phyloP scores from a whole-genome alignment of 1,140 invertebrate species.

The Diabrotica undecimpunctata region DNA sequence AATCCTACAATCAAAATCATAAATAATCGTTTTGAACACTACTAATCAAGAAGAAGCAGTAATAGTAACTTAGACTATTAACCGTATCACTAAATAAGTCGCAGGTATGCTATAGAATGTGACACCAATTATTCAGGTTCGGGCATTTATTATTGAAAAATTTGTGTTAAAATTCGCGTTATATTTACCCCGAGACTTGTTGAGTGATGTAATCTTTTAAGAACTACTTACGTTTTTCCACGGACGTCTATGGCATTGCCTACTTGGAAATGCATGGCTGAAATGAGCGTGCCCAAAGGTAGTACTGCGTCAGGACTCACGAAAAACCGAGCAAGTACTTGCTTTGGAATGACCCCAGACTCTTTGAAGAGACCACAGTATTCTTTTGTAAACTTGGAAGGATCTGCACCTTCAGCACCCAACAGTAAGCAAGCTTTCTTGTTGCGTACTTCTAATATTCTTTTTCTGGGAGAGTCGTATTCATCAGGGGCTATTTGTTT shows the following conservation, averaged over 20 bases:
- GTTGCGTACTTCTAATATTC: conserved; percentile 43
- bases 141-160: no score
- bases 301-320: conserved; percentile 84
- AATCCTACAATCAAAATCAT: conserved; percentile 57
- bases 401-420: conserved; percentile 86
- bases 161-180: no score
- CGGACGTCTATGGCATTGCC: conserved; percentile 89
- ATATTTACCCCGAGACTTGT: no score
- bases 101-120: no score
- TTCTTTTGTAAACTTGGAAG: conserved; percentile 79
- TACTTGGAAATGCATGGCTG: conserved; percentile 83
- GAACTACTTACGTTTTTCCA: conserved; percentile 80
- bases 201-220: not conserved
- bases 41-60: no score
- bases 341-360: conserved; percentile 87
- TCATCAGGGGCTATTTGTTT: conserved; percentile 85
- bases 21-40: no score
- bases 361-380: conserved; percentile 85
- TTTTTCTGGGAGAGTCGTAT: conserved; percentile 57
- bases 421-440: conserved; percentile 73
- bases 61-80: no score
- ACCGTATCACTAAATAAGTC: no score
- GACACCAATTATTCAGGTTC: no score
- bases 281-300: conserved; percentile 84
- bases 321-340: conserved; percentile 76